Evolutionary conservation across 2,888 invertebrate genomes (phyloP).

Genomic region (Amphipoea lucens): DNA sequence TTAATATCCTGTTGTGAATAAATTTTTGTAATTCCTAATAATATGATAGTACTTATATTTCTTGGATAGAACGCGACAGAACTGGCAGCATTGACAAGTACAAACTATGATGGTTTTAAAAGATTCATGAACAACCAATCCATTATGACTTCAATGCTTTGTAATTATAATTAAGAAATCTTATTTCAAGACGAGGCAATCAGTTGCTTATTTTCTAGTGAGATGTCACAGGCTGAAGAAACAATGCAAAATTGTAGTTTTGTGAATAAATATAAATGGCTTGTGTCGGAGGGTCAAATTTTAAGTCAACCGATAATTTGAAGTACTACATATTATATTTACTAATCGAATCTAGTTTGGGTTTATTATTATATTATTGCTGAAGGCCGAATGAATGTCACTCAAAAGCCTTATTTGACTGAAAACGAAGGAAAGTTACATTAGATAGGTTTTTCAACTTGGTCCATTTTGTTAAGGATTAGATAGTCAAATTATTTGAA

Average conservation of each 20-base stretch:
- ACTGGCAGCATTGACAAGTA: constrained; percentile 67
- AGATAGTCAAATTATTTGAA: constrained; percentile 78
- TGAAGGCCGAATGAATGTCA: constrained; percentile 40
- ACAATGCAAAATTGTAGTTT: constrained; percentile 54
- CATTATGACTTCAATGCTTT: constrained; percentile 55
- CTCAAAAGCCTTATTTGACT: constrained; percentile 61
- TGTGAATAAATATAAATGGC: constrained; percentile 43
- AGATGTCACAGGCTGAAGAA: constrained; percentile 63
- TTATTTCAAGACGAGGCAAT: constrained; percentile 47
- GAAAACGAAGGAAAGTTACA: constrained; percentile 56
- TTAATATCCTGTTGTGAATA: constrained; percentile 37
- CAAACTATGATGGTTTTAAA: constrained; percentile 56
- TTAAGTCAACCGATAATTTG: constrained; percentile 44
- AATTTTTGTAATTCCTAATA: constrained; percentile 30
- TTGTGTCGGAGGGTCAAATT: constrained; percentile 49
- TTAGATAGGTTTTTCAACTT: constrained; percentile 74
- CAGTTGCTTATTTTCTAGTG: constrained; percentile 56
- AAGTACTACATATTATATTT: constrained; percentile 60
- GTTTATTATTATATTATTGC: constrained; percentile 37
- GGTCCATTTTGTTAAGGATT: constrained; percentile 73
- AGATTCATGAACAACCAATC: constrained; percentile 45
- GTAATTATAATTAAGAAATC: constrained; percentile 65
- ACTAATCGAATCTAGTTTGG: constrained; percentile 59
- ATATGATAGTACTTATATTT: constrained; percentile 46
- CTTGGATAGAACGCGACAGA: constrained; percentile 36